Conservation (phyloP, 2,113 vertebrate species). For the Calidris pygmaea region DNA sequence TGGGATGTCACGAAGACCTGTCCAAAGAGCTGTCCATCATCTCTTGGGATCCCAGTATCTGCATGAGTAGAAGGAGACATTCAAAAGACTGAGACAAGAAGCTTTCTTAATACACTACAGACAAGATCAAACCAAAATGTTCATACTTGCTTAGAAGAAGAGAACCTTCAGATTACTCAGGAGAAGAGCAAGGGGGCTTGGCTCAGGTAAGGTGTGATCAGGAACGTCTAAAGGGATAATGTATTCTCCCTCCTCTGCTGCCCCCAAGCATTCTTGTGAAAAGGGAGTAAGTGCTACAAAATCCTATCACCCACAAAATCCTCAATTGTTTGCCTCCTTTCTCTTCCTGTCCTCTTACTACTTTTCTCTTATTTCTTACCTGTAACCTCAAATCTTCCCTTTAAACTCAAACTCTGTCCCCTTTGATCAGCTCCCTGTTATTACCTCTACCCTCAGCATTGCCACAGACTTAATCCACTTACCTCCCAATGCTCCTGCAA, state of each 20-base stretch:
- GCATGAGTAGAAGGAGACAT: background rate
- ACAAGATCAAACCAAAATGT: background rate
- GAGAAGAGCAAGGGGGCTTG: background rate
- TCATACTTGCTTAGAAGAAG: background rate
- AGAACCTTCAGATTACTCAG: background rate
- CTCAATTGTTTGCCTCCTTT: background rate
- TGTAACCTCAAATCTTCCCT: background rate
- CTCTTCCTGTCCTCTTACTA: background rate
- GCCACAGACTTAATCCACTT: background rate
- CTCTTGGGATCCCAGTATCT: rapidly evolving
- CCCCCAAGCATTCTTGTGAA: background rate
- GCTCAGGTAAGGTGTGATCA: background rate
- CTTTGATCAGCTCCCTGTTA: background rate
- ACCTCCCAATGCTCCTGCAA: background rate
- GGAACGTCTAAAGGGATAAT: background rate
- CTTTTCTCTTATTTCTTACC: background rate
- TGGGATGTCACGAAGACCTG: background rate
- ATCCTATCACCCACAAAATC: background rate
- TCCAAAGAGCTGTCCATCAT: background rate
- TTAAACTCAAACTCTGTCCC: background rate
- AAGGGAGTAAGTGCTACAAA: background rate
- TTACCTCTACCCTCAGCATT: background rate
- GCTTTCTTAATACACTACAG: background rate
- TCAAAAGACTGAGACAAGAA: background rate
- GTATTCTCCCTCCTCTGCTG: background rate